These are phyloP conservation scores for Erebia epiphron DNA, from an alignment of 2,888 invertebrate species.

Conservation along the genomic window DNA sequence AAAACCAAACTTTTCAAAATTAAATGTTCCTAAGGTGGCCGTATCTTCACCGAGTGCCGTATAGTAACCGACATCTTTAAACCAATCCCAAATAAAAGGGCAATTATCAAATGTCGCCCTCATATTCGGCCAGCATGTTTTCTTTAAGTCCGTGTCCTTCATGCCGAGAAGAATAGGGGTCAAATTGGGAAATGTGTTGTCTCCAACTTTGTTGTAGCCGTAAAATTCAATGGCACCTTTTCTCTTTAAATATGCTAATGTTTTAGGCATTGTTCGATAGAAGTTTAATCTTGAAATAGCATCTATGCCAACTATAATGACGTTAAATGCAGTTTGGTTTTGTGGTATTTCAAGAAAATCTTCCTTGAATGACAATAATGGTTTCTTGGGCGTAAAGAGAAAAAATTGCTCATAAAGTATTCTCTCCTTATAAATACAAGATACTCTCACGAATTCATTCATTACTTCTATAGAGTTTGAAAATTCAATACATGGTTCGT, in stretches of 20 bases:
- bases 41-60: constrained; percentile 94
- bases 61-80: constrained; percentile 86
- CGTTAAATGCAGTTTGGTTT: constrained; percentile 79
- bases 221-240: constrained; percentile 89
- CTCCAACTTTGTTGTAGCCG: constrained; percentile 96
- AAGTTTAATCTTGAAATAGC: constrained; percentile 93
- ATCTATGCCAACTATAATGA: constrained; percentile 92
- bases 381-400: constrained; percentile 82
- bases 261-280: constrained; percentile 91
- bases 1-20: constrained; percentile 91
- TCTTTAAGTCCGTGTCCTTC: constrained; percentile 84
- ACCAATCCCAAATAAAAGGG: constrained; percentile 93
- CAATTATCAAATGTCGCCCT: constrained; percentile 88
- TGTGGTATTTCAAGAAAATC: constrained; percentile 44
- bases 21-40: constrained; percentile 90
- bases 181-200: constrained; percentile 96
- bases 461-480: constrained; percentile 64
- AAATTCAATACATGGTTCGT: constrained; percentile 78
- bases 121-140: constrained; percentile 84
- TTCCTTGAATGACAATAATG: constrained; percentile 45
- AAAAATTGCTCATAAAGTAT: constrained; percentile 87
- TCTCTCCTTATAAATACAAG: constrained; percentile 78
- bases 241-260: constrained; percentile 83
- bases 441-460: constrained; percentile 87
- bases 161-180: constrained; percentile 90